phyloP scores from a whole-genome alignment of 1,140 invertebrate genomes.

The Pseudomyrmex cubaensis region DNA sequence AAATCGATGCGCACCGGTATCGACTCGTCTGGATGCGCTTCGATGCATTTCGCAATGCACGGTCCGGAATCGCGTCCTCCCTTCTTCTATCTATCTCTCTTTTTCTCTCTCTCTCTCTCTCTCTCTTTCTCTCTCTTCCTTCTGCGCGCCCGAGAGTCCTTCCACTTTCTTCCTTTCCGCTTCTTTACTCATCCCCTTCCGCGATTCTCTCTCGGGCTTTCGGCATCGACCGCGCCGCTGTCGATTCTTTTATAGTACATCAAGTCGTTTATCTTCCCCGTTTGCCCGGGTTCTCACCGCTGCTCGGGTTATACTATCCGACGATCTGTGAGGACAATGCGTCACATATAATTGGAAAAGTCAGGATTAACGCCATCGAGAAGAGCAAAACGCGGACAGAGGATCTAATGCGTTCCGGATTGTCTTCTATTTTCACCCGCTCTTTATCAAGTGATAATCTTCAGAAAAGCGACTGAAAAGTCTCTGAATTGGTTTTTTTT shows the following conservation, averaged over 20 bases:
- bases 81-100: neutral
- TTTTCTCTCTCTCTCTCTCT: slow-evolving; percentile 1
- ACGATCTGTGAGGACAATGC: slow-evolving; percentile 44
- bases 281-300: slow-evolving; percentile 51
- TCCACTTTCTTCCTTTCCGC: neutral
- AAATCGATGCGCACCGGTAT: slow-evolving; percentile 69
- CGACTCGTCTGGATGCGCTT: slow-evolving; percentile 62
- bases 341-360: slow-evolving; percentile 53
- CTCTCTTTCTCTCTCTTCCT: slow-evolving; percentile 3
- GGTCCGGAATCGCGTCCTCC: slow-evolving; percentile 40
- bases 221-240: slow-evolving; percentile 48
- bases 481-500: neutral
- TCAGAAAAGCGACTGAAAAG: neutral
- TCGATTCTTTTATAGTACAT: slow-evolving; percentile 63
- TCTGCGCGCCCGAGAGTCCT: neutral
- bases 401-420: neutral
- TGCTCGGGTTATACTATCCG: slow-evolving; percentile 43
- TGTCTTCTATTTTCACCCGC: neutral
- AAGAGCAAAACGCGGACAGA: neutral
- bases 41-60: slow-evolving; percentile 66
- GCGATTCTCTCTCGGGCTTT: slow-evolving; percentile 43
- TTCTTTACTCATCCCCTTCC: neutral
- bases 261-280: slow-evolving; percentile 56
- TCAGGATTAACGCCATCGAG: slow-evolving; percentile 57
- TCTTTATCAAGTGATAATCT: neutral